Percentiles rank a stretch among this genome's conserved stretches.
Evolutionary conservation across 2,888 invertebrate genomes (phyloP).

Genomic region (Heliconius erato): DNA sequence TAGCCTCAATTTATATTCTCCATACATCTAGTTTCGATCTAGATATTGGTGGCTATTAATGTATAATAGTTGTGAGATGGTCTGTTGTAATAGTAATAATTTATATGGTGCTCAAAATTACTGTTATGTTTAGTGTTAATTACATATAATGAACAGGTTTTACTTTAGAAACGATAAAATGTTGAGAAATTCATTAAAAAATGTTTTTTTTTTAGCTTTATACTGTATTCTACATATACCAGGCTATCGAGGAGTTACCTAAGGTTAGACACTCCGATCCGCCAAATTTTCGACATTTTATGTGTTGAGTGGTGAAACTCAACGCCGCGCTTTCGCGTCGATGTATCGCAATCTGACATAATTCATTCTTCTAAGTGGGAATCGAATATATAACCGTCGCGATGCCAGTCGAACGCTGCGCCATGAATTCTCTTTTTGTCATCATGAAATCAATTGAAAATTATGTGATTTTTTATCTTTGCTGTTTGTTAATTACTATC

Average conservation of each 20-base stretch:
- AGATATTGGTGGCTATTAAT: slow-evolving; percentile 41
- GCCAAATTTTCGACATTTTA: neutral
- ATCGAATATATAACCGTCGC: neutral
- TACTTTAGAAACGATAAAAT: neutral
- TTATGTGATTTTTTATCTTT: no score
- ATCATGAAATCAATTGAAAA: no score
- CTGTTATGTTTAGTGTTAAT: neutral
- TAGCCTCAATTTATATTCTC: slow-evolving; percentile 42
- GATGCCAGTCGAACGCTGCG: neutral
- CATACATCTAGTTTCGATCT: slow-evolving; percentile 41
- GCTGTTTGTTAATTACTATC: neutral
- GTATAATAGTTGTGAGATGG: slow-evolving; percentile 36
- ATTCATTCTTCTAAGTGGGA: neutral
- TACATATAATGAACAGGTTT: neutral
- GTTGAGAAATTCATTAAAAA: neutral
- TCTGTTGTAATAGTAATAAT: slow-evolving; percentile 35
- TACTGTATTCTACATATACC: neutral
- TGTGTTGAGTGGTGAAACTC: neutral
- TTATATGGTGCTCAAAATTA: neutral
- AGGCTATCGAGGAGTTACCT: neutral
- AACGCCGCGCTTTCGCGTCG: neutral
- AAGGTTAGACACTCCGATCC: neutral
- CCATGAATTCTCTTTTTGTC: no score
- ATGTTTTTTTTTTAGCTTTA: neutral
- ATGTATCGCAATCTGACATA: neutral